Evolutionary conservation across 2,797 vertebrate genomes (phyloP).

Genomic region (Gymnoscopelus microlampas): DNA sequence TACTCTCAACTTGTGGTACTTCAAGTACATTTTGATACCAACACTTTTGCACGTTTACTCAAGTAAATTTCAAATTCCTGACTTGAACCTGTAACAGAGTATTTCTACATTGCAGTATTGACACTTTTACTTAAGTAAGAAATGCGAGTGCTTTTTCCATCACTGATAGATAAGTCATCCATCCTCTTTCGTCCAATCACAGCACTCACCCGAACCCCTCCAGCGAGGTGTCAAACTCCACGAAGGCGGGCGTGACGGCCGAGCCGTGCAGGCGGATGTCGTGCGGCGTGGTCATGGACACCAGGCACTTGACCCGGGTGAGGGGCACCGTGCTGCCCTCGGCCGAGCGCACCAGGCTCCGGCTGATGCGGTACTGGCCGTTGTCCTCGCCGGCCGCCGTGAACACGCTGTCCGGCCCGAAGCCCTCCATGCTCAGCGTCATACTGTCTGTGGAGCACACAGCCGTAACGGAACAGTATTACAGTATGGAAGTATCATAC

Average conservation of each 20-base stretch:
- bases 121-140: too few relatives aligned
- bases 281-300: constrained; percentile 99
- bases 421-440: constrained; percentile 92
- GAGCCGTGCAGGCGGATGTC: constrained; percentile 97
- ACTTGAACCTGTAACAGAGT: too few relatives aligned
- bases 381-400: constrained; percentile 88
- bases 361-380: constrained; percentile 94
- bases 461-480: too few relatives aligned
- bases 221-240: constrained; percentile 95
- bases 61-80: too few relatives aligned
- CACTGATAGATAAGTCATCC: too few relatives aligned
- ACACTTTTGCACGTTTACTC: too few relatives aligned
- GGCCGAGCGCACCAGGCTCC: constrained; percentile 93
- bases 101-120: too few relatives aligned
- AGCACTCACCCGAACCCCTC: constrained; percentile 93
- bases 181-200: too few relatives aligned
- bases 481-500: too few relatives aligned
- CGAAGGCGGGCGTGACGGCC: constrained; percentile 92
- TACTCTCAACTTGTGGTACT: too few relatives aligned
- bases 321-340: constrained; percentile 97
- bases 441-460: constrained; percentile 83
- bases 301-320: constrained; percentile 97
- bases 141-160: too few relatives aligned
- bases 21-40: too few relatives aligned
- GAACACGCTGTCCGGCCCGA: constrained; percentile 94